Evolutionary conservation across 1,140 invertebrate species (phyloP).

Genomic region (Diorhabda elongata): DNA sequence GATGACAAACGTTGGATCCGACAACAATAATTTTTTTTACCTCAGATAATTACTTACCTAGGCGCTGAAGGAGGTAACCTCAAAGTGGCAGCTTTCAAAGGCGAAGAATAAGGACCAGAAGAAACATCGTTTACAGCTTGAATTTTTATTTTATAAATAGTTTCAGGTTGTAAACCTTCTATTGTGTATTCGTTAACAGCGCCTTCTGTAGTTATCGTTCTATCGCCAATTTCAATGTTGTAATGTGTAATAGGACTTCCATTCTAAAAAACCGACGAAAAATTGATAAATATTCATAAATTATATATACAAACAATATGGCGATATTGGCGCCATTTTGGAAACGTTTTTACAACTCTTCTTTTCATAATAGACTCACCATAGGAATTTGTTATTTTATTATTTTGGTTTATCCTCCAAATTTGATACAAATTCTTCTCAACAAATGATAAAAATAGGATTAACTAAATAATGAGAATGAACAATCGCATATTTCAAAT

Average conservation of each 20-base stretch:
- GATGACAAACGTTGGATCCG: background rate
- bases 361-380: too few species aligned
- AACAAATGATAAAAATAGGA: too few species aligned
- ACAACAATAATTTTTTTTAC: background rate
- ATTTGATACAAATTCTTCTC: too few species aligned
- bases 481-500: too few species aligned
- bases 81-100: slow-evolving; percentile 65
- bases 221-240: slow-evolving; percentile 67
- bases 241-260: slow-evolving; percentile 71
- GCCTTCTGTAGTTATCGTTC: slow-evolving; percentile 55
- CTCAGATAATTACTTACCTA: slow-evolving; percentile 25
- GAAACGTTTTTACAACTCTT: too few species aligned
- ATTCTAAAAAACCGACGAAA: slow-evolving; percentile 47
- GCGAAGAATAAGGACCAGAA: slow-evolving; percentile 69
- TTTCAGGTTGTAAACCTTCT: slow-evolving; percentile 53
- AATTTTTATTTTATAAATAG: slow-evolving; percentile 66
- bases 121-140: slow-evolving; percentile 82
- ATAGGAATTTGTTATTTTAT: too few species aligned
- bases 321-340: too few species aligned
- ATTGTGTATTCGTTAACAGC: slow-evolving; percentile 52
- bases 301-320: too few species aligned
- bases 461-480: too few species aligned
- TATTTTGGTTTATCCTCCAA: too few species aligned
- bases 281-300: too few species aligned
- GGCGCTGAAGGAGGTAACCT: slow-evolving; percentile 75